phyloP scores from a whole-genome alignment of 2,113 vertebrate genomes.

The Rhabdornis inornatus region DNA sequence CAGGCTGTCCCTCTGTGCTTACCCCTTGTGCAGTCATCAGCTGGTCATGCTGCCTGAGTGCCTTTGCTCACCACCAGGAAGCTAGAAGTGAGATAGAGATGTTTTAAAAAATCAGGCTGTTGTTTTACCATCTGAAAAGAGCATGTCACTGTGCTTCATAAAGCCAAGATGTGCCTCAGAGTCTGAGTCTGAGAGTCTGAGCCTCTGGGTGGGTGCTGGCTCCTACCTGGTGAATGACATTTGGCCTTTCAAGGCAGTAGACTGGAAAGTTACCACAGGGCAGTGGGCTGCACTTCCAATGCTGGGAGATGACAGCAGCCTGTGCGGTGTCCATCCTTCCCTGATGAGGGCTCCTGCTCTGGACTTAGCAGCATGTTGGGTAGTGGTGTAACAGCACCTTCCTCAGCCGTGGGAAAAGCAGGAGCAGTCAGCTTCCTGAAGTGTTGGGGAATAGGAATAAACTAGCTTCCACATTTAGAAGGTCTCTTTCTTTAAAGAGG shows the following conservation, averaged over 20 bases:
- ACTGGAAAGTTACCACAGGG: neutral
- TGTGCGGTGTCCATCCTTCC: neutral
- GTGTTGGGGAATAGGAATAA: neutral
- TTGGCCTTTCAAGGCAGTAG: neutral
- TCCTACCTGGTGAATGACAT: neutral
- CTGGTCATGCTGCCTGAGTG: neutral
- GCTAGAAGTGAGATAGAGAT: neutral
- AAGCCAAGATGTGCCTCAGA: neutral
- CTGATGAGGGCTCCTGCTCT: neutral
- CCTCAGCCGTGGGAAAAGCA: neutral
- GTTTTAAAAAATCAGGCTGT: neutral
- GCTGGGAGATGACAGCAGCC: neutral
- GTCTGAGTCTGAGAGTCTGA: accelerated
- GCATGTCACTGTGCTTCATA: neutral
- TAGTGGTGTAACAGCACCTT: neutral
- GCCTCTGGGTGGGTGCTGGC: neutral
- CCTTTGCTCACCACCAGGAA: neutral
- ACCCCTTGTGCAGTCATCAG: neutral
- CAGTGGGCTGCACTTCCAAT: neutral
- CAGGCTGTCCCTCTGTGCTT: neutral
- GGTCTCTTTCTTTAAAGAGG: neutral
- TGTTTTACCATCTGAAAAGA: neutral
- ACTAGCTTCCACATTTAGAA: neutral
- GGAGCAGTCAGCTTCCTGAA: neutral
- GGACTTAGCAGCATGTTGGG: neutral